Percentiles rank a stretch among this genome's conserved stretches.
phyloP scores from a whole-genome alignment of 2,888 invertebrate genomes.

The Xanthia togata region DNA sequence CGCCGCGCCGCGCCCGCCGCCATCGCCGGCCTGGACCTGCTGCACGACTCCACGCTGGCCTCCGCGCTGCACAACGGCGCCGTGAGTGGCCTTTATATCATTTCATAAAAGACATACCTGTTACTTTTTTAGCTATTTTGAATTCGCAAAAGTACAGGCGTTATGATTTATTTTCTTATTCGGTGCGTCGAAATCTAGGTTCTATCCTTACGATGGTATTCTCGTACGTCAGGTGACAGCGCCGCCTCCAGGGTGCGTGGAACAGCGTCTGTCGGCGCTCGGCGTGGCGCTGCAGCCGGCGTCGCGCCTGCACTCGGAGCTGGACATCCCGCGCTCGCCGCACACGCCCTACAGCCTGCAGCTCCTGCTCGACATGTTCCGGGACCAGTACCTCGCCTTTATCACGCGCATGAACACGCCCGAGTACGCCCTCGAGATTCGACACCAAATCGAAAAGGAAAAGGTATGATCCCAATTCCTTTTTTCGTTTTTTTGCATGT shows the following conservation, averaged over 20 bases:
- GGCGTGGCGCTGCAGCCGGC: slow-evolving; percentile 92
- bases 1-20: slow-evolving; percentile 89
- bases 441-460: slow-evolving; percentile 95
- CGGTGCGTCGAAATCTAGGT: neutral
- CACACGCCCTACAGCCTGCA: slow-evolving; percentile 96
- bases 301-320: slow-evolving; percentile 93
- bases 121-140: slow-evolving; percentile 1
- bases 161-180: neutral
- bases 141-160: neutral
- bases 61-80: slow-evolving; percentile 95
- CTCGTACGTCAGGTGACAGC: slow-evolving; percentile 89
- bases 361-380: slow-evolving; percentile 95
- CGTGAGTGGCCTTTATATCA: slow-evolving; percentile 72
- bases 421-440: slow-evolving; percentile 93
- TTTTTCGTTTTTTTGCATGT: slow-evolving; percentile 15
- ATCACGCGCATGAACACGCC: slow-evolving; percentile 96
- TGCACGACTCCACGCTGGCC: slow-evolving; percentile 96
- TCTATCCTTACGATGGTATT: neutral
- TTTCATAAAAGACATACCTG: slow-evolving; percentile 37
- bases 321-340: slow-evolving; percentile 95
- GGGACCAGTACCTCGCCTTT: slow-evolving; percentile 96
- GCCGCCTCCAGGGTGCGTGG: slow-evolving; percentile 97
- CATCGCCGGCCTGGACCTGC: slow-evolving; percentile 96
- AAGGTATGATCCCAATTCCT: slow-evolving; percentile 86
- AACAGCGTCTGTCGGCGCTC: slow-evolving; percentile 96